A percentile compares a stretch with the other conserved stretches of the same genome.
Conservation (phyloP, 2,113 vertebrate species). For the Panthera leo region DNA sequence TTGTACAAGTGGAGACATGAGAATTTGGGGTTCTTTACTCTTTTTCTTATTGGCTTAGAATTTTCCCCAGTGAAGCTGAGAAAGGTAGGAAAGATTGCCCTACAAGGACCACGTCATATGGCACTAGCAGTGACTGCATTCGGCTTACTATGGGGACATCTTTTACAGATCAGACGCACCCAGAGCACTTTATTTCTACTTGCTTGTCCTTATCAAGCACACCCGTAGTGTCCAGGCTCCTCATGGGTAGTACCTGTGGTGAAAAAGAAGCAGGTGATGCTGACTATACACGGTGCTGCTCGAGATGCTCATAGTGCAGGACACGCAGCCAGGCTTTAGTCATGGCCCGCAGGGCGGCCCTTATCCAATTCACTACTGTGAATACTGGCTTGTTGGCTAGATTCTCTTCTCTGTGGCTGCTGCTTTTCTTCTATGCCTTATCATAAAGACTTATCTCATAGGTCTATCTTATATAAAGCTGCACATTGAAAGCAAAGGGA, state of each 20-base stretch:
- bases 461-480: slow-evolving; percentile 95
- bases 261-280: slow-evolving; percentile 91
- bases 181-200: slow-evolving; percentile 95
- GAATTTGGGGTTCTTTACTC: slow-evolving; percentile 96
- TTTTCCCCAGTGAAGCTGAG: slow-evolving; percentile 97
- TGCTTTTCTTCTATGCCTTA: slow-evolving; percentile 90
- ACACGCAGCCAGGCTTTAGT: neutral
- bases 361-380: slow-evolving; percentile 73
- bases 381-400: slow-evolving; percentile 89
- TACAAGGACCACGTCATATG: slow-evolving; percentile 72
- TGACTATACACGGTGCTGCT: neutral
- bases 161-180: slow-evolving; percentile 91
- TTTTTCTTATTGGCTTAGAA: slow-evolving; percentile 97
- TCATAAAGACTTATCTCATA: slow-evolving; percentile 91
- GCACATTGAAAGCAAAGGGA: slow-evolving; percentile 93
- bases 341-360: neutral
- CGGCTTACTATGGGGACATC: slow-evolving; percentile 93
- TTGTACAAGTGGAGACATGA: slow-evolving; percentile 97
- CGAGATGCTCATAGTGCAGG: neutral
- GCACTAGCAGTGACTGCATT: slow-evolving; percentile 93
- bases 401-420: slow-evolving; percentile 91
- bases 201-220: slow-evolving; percentile 98
- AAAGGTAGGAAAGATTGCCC: slow-evolving; percentile 92
- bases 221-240: slow-evolving; percentile 94
- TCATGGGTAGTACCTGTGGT: slow-evolving; percentile 88